Conservation (phyloP, 2,113 vertebrate genomes). For the Gallinago undulata region DNA sequence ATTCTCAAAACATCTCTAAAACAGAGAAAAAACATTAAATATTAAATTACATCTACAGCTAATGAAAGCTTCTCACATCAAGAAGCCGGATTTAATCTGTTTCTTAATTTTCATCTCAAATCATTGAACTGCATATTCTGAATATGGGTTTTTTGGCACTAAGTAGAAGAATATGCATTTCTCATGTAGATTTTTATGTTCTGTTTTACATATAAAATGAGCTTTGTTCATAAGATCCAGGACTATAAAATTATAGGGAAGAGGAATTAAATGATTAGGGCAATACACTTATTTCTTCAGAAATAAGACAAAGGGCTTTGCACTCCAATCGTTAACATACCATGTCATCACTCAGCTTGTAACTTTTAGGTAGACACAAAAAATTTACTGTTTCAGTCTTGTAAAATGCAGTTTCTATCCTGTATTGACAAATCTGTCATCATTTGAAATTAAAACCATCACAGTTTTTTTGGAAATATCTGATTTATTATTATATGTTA, state of each 20-base stretch:
- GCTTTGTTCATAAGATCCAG: background rate
- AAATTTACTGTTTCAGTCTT: background rate
- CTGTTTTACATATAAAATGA: background rate
- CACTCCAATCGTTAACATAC: background rate
- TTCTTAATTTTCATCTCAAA: background rate
- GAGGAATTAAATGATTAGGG: background rate
- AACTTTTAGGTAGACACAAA: background rate
- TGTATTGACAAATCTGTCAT: background rate
- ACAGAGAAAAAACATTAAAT: constrained; percentile 7
- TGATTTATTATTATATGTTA: background rate
- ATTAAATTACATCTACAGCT: background rate
- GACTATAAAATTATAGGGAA: background rate
- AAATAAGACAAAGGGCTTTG: background rate
- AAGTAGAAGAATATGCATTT: background rate
- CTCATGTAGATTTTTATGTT: background rate
- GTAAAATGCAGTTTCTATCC: background rate
- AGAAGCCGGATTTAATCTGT: background rate
- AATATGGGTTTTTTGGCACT: background rate
- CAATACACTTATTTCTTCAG: background rate
- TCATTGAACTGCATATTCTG: background rate
- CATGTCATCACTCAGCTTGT: fast-evolving
- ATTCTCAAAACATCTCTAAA: background rate
- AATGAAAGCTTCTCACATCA: background rate
- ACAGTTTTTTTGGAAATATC: background rate
- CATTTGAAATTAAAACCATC: background rate